Base-by-base conservation (phyloP, 2,797 vertebrate species). In the Fratercula arctica region DNA sequence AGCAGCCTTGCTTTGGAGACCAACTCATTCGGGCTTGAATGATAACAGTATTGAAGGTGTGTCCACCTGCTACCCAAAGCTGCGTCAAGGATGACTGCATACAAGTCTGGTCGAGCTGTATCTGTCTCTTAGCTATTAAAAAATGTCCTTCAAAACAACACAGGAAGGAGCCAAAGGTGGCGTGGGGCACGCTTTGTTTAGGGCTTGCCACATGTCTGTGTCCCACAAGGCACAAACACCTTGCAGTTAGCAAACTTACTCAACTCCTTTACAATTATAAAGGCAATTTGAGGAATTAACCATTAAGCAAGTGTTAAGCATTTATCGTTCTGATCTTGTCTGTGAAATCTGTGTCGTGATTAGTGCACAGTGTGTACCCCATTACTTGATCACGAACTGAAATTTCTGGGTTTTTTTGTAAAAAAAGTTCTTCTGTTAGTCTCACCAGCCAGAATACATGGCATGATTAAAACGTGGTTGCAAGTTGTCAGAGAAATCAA, bases 401-500 rank as follows among this genome's bases (percentile, higher is more conserved):
- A 89, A 75, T 91, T 92, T 92, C 64, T 67, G 6, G 7, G 0
- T 5, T 43, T 66, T 63, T 45, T 45, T 17, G 25, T 39, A 61
- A 70, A 63, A 61, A 70, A 39, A 16, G 14, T 24, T 85, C 14
- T 82, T 61, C 45, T 90, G 11, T 68, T 77, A 74, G 51, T 79
- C 51, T 90, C 73, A 64, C 18, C n/a, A 80, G 45, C n/a, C 43
- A 59, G 8, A 75, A 77, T 73, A 67, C 11, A 35, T 45, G 35
- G 63, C 35, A 37, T 85, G 39, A 67, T 85, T 90, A 85, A 90
- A 91, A 70, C 26, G 46, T 77, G 57, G 86, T 63, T 84, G 43
- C 64, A 82, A 28, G 78, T 82, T 87, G 50, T 85, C 79, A 84
- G 57, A 83, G 83, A 90, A 94, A 78, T 83, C 87, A 94, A 90